Conservation (phyloP, 2,888 invertebrate species). For the Orthonychiurus folsomi region DNA sequence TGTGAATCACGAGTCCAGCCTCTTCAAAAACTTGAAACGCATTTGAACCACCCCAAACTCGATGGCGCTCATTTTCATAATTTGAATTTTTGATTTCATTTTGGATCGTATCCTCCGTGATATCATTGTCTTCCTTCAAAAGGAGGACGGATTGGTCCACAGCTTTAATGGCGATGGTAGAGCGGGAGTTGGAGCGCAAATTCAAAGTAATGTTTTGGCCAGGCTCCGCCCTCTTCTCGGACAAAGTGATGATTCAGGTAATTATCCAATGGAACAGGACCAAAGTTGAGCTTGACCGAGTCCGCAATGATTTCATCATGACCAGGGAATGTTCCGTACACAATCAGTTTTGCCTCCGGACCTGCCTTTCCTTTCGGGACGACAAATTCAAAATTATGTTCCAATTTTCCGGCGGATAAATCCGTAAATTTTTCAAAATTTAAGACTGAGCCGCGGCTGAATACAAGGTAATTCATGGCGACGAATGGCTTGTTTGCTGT, state of each 20-base stretch:
- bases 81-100: conserved; percentile 53
- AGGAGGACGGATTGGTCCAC: conserved; percentile 72
- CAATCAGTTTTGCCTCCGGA: conserved; percentile 68
- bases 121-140: conserved; percentile 62
- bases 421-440: not conserved
- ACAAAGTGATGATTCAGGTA: conserved; percentile 54
- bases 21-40: conserved; percentile 24
- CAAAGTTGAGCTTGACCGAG: conserved; percentile 63
- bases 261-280: conserved; percentile 55
- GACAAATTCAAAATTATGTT: conserved; percentile 13
- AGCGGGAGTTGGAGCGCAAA: conserved; percentile 70
- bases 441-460: conserved; percentile 72
- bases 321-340: conserved; percentile 57
- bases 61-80: conserved; percentile 42
- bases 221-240: conserved; percentile 59
- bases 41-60: conserved; percentile 25
- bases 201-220: conserved; percentile 65
- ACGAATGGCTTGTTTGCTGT: conserved; percentile 11
- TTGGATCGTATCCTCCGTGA: conserved; percentile 52
- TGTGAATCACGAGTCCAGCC: conserved; percentile 22
- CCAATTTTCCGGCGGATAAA: not conserved
- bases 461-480: conserved; percentile 52
- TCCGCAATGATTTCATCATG: conserved; percentile 72
- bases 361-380: conserved; percentile 63
- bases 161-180: conserved; percentile 75